A percentile compares a stretch with the other conserved stretches of the same genome.
Conservation (phyloP, 2,113 vertebrate genomes). For the Calonectris borealis region DNA sequence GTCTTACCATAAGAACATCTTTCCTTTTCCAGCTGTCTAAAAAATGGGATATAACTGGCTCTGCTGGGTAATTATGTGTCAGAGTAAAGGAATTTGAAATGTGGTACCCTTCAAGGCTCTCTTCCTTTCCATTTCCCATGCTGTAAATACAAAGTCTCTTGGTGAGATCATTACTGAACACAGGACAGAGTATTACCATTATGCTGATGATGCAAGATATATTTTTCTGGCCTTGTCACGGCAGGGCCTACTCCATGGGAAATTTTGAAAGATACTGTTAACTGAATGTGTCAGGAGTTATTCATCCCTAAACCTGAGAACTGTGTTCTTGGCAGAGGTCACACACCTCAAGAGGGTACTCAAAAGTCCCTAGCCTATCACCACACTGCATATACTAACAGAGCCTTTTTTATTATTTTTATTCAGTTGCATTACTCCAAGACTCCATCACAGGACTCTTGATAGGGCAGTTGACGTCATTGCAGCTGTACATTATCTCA, state of each 20-base stretch:
- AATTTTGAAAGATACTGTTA: not conserved
- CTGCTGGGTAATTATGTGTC: not conserved
- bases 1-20: not conserved
- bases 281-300: not conserved
- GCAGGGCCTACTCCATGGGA: not conserved
- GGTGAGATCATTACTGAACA: not conserved
- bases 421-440: not conserved
- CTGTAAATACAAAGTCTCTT: not conserved
- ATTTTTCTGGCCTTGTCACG: not conserved
- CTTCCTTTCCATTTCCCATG: not conserved
- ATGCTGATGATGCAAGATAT: not conserved
- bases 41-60: not conserved
- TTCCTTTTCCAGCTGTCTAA: not conserved
- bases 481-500: conserved; percentile 24
- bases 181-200: not conserved
- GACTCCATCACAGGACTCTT: not conserved
- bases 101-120: not conserved
- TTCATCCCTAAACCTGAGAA: not conserved
- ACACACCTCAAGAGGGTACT: not conserved
- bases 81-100: not conserved
- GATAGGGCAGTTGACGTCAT: not conserved
- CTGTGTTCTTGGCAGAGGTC: not conserved
- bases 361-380: not conserved
- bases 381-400: not conserved
- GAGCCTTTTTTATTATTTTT: not conserved